Evolutionary conservation across 1,140 invertebrate species (phyloP).

Genomic region (Macrostomum lignano): DNA sequence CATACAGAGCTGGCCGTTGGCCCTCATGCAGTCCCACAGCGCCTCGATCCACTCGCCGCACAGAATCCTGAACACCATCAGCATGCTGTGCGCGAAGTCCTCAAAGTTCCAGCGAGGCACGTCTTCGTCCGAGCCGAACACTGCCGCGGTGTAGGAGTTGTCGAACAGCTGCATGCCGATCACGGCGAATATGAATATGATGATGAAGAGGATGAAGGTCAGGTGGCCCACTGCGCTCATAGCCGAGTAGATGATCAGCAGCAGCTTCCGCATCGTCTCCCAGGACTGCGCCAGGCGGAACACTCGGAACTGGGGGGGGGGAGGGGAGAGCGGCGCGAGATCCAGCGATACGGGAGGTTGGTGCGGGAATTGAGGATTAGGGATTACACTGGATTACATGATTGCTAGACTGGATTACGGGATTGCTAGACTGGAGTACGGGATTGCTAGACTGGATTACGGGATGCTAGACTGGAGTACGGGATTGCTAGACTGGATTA

Average conservation of each 20-base stretch:
- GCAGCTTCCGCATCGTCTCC: constrained; percentile 81
- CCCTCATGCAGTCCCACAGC: constrained; percentile 86
- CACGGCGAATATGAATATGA: constrained; percentile 92
- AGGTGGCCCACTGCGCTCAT: constrained; percentile 84
- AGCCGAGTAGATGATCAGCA: constrained; percentile 88
- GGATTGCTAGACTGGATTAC: too few species aligned
- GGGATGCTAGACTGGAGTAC: too few species aligned
- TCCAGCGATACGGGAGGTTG: too few species aligned
- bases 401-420: too few species aligned
- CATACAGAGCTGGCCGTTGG: constrained; percentile 58
- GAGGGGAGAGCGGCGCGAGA: too few species aligned
- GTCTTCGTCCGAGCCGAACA: constrained; percentile 14
- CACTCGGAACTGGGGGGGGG: constrained; percentile 56
- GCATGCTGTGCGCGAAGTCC: constrained; percentile 84
- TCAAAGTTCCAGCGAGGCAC: constrained; percentile 61
- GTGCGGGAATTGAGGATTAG: too few species aligned
- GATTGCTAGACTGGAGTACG: too few species aligned
- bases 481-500: too few species aligned
- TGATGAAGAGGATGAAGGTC: constrained; percentile 77
- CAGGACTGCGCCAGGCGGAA: constrained; percentile 96
- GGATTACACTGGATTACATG: too few species aligned
- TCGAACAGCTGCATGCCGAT: constrained; percentile 92
- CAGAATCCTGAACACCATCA: constrained; percentile 84
- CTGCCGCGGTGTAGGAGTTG: constrained; percentile 41
- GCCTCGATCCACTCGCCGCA: constrained; percentile 97